A percentile compares a stretch with the other conserved stretches of the same genome.
Conservation (phyloP, 2,113 vertebrate genomes). For the Gnathonemus echidnorhynchus region DNA sequence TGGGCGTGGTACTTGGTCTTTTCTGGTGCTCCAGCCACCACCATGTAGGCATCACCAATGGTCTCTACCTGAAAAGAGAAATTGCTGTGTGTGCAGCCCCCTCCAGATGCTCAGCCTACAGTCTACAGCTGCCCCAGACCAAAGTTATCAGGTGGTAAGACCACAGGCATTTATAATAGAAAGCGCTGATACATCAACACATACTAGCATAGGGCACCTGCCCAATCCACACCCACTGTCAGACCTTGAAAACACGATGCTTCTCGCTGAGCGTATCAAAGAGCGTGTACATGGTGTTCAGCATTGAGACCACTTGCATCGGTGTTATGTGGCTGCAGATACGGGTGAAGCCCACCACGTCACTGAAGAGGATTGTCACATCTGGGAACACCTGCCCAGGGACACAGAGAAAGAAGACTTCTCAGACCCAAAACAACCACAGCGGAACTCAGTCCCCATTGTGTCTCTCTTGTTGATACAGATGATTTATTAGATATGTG, state of each 20-base stretch:
- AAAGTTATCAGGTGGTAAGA: background rate
- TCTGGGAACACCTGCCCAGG: constrained; percentile 59
- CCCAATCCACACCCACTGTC: background rate
- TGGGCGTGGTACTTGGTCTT: constrained; percentile 65
- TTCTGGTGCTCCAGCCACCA: constrained; percentile 60
- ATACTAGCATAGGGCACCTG: background rate
- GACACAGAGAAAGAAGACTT: background rate
- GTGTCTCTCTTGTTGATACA: background rate
- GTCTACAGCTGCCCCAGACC: background rate
- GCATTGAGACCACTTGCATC: constrained; percentile 64
- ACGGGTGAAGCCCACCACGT: constrained; percentile 61
- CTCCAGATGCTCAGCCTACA: background rate
- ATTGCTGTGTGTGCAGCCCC: background rate
- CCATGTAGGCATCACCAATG: constrained; percentile 62
- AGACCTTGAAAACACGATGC: constrained; percentile 62
- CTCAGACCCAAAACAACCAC: background rate
- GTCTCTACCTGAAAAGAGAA: constrained; percentile 52
- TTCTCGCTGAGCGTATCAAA: constrained; percentile 67
- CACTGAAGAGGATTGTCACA: constrained; percentile 63
- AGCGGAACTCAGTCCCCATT: background rate
- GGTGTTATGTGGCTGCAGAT: constrained; percentile 66
- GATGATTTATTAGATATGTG: background rate
- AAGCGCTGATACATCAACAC: background rate
- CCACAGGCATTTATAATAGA: background rate
- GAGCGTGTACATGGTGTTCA: constrained; percentile 65